Percentiles rank a stretch among this genome's conserved stretches.
Conservation (phyloP, 2,113 vertebrate species). For the Gallinago media region DNA sequence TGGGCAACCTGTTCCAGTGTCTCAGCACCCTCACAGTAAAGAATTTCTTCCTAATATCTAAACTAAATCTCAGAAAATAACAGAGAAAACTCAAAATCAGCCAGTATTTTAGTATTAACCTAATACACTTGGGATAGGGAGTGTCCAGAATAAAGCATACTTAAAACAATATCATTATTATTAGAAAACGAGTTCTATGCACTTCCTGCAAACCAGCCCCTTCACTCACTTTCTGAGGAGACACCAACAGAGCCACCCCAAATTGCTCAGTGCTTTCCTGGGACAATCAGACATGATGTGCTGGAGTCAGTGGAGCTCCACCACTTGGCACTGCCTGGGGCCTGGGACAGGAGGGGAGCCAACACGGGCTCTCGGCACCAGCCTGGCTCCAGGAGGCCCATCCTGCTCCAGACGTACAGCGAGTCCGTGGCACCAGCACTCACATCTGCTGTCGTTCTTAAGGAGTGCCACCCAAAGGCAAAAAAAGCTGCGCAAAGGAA, state of each 20-base stretch:
- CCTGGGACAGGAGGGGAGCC: not conserved
- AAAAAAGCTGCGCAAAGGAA: not conserved
- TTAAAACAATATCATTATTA: not conserved
- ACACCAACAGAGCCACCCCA: not conserved
- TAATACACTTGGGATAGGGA: not conserved
- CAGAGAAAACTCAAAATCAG: not conserved
- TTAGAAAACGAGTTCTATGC: not conserved
- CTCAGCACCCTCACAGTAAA: too few species aligned
- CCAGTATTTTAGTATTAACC: not conserved
- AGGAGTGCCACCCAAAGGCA: rapidly evolving
- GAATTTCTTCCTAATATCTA: too few species aligned
- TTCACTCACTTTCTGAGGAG: not conserved
- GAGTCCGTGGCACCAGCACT: rapidly evolving
- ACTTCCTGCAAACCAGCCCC: not conserved
- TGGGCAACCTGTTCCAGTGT: too few species aligned
- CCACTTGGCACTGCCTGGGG: not conserved
- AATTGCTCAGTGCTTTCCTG: not conserved
- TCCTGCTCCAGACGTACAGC: too few species aligned
- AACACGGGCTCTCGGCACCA: not conserved
- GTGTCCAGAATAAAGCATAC: not conserved
- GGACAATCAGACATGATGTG: not conserved
- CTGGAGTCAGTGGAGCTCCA: not conserved
- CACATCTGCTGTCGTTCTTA: not conserved
- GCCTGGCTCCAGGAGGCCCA: not conserved
- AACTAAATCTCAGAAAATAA: not conserved